Conservation (phyloP, 2,113 vertebrate genomes). For the Numenius arquata region DNA sequence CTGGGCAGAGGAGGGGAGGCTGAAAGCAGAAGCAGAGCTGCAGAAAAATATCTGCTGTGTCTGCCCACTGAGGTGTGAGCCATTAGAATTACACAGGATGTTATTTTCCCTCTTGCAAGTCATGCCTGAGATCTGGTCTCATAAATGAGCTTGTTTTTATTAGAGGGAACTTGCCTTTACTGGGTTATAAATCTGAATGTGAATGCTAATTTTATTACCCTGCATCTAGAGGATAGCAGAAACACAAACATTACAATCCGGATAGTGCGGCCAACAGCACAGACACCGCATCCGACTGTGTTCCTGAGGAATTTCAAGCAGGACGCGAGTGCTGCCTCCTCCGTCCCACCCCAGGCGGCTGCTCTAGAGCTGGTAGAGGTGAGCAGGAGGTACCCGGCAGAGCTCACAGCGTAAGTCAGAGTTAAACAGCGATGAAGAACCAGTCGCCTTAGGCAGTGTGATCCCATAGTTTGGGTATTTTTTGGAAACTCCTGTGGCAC, state of each 20-base stretch:
- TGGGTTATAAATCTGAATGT: slow-evolving; percentile 28
- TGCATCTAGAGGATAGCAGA: slow-evolving; percentile 27
- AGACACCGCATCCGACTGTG: rapidly evolving
- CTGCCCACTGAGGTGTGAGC: slow-evolving; percentile 28
- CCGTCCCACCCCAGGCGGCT: background rate
- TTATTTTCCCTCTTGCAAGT: slow-evolving; percentile 28
- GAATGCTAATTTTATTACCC: slow-evolving; percentile 56
- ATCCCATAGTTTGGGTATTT: background rate
- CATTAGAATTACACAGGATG: slow-evolving; percentile 17
- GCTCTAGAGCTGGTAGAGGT: background rate
- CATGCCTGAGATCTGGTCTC: slow-evolving; percentile 43
- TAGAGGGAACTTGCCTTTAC: slow-evolving; percentile 11
- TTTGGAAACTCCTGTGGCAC: background rate
- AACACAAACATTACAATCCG: background rate
- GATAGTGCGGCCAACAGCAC: background rate
- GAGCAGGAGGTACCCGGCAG: background rate
- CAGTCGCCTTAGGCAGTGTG: background rate
- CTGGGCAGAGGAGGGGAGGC: background rate
- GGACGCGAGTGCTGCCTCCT: background rate
- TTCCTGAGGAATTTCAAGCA: slow-evolving; percentile 26
- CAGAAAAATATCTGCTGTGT: background rate
- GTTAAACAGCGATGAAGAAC: background rate
- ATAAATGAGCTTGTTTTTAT: slow-evolving; percentile 54
- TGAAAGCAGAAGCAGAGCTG: background rate
- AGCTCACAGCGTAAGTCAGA: background rate